Base-by-base conservation (phyloP, 2,113 vertebrate genomes). In the Microtus oregoni region DNA sequence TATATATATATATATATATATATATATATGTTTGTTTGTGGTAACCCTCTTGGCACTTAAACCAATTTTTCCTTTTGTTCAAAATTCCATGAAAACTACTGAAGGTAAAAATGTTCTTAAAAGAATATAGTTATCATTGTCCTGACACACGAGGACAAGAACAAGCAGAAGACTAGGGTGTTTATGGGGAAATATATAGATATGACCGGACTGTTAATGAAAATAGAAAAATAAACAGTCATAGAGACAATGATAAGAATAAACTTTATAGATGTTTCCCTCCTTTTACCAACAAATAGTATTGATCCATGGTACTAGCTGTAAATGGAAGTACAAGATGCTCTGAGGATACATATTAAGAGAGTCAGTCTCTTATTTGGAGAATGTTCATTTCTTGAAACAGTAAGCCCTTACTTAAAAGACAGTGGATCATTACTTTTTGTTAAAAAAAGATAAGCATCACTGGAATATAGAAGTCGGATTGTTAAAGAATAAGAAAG, bases 61-160 rank as follows among this genome's bases (percentile, higher is more conserved):
- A 55, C 0, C 32, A 47, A 47, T 55, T 65, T 87, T 3, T 9
- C 12, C 0, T 50, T 93, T 94, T 73, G 50, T 87, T 7, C 6
- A 73, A 95, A 88, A 82, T 78, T 92, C 26, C 55, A 78, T 4
- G 90, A 77, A 96, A 91, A 94, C 72, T 4, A 81, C 19, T 87
- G 24, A 86, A 89, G 26, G 11, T 76, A 86, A 63, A 50, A 15
- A 52, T 73, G 8, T 77, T 11, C 32, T 76, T 93, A 77, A 89
- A 96, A 94, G 41, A 47, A 92, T 83, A 55, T 47, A 86, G 86
- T 79, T 47, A 94, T 61, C 78, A 88, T 58, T 73, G 58, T 30
- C 61, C 52, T 67, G 35, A 44, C 35, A 94, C n/a, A 81, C 8
- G 91, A 94, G 89, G 90, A 79, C 67, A 15, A 86, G 35, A 97